Conservation (phyloP, 2,797 vertebrate genomes). For the Amniataba percoides region DNA sequence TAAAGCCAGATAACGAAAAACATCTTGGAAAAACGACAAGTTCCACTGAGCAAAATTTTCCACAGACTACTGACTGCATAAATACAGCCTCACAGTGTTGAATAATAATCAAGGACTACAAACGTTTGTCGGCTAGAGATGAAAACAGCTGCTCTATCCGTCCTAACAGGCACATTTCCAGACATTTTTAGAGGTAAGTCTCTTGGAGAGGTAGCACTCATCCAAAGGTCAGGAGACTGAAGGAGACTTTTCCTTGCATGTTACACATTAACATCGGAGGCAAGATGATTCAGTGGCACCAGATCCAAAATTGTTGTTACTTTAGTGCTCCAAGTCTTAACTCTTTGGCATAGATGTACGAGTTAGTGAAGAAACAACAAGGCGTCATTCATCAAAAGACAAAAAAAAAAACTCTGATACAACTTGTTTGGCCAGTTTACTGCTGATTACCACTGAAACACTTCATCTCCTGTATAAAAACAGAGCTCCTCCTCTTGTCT, state of each 20-base stretch:
- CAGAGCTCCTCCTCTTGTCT: conserved; percentile 13
- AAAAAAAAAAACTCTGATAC: conserved; percentile 6
- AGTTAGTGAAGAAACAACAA: not conserved
- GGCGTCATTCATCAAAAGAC: not conserved
- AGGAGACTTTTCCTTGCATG: conserved; percentile 21
- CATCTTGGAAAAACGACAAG: conserved; percentile 2
- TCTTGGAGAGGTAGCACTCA: not conserved
- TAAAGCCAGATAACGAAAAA: conserved; percentile 16
- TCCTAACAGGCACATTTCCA: conserved; percentile 4
- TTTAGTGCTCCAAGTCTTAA: not conserved
- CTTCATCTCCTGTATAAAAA: conserved; percentile 1
- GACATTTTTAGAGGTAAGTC: not conserved
- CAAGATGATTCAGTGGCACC: not conserved
- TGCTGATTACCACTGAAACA: not conserved
- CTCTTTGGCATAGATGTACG: not conserved
- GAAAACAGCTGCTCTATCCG: not conserved
- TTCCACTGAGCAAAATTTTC: conserved; percentile 30
- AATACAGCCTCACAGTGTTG: not conserved
- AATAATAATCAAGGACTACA: not conserved
- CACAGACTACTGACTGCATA: not conserved
- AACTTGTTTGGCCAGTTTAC: conserved; percentile 39
- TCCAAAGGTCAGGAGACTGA: conserved; percentile 22
- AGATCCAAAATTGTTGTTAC: not conserved
- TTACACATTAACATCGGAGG: conserved; percentile 50
- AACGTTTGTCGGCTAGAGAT: not conserved